Evolutionary conservation across 2,888 invertebrate genomes (phyloP), one percentile per base, ranked within the genome.

Genomic region (Ramazzottius varieornatus): DNA sequence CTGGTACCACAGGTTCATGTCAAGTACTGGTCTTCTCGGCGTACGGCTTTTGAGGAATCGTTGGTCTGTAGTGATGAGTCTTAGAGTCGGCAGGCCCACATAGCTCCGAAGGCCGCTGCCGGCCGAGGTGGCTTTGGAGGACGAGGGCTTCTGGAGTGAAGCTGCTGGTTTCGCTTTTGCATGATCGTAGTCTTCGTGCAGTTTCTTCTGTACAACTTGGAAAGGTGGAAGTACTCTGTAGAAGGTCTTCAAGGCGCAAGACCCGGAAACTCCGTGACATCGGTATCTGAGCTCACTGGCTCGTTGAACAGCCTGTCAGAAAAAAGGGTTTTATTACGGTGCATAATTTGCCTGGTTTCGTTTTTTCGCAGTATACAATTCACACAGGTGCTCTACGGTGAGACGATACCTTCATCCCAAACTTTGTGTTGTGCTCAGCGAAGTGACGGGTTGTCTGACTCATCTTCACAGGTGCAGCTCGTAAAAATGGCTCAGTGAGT

Each of bases 201-300:
- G 40, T 20, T 8, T 13, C 20, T 20, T 40, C 40, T 8, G 8
- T 13, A 20, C 40, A 20, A 13, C 8, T 20, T 40, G 8, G 40
- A 40, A 40, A 20, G 54, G 54, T 24, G 4, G 54, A 4, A 54
- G n/a, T 4, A 54, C 54, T 4, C 16, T 54, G n/a, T 8, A 54
- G 29, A 8, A 54, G 54, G 54, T 16, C 20, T 24, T 8, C 54
- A 24, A 16, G 20, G 54, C 8, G 54, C 54, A 54, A 4, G 54
- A 54, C 29, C 54, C 54, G n/a, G 54, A 54, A 4, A 54, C 54
- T 29, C 54, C 54, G 54, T 54, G 54, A 29, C 54, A 54, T 24
- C 29, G 8, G 54, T 24, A 54, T 8, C 8, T 13, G 8, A 13
- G 40, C 40, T 40, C 8, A 20, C 40, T 40, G 8, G 40, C 40